phyloP scores from a whole-genome alignment of 2,797 vertebrate genomes.

The Periparus ater region DNA sequence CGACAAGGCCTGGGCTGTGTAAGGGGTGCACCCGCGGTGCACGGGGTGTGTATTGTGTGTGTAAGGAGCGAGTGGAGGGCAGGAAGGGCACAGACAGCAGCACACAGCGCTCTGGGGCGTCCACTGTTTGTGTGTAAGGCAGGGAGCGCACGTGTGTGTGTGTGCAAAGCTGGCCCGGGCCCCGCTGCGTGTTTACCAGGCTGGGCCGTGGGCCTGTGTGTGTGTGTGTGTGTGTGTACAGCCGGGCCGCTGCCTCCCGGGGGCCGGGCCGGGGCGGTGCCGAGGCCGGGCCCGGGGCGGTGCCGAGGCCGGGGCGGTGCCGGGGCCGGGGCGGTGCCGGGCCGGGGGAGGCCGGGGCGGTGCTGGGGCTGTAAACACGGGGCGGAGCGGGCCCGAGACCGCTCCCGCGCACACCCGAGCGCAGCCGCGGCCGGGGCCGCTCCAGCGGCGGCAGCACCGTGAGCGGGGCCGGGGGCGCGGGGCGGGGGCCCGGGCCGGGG shows the following conservation, averaged over 20 bases:
- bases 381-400: not conserved
- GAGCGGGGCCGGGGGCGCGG: not conserved
- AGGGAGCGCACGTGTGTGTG: too few relatives aligned
- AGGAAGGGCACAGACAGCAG: not conserved
- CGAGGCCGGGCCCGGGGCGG: not conserved
- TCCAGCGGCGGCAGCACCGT: not conserved
- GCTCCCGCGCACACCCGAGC: not conserved
- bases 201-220: not conserved
- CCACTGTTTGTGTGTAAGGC: not conserved
- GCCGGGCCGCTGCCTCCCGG: not conserved
- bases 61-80: not conserved
- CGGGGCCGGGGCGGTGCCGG: not conserved
- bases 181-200: not conserved
- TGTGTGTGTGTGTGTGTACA: too few relatives aligned
- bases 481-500: not conserved
- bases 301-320: not conserved
- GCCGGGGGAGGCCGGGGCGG: not conserved
- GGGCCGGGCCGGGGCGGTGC: not conserved
- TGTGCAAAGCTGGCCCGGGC: rapidly evolving
- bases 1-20: not conserved
- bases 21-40: not conserved
- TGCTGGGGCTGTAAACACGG: not conserved
- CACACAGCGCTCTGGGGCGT: not conserved
- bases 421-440: not conserved
- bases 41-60: rapidly evolving